Conservation (phyloP, 2,113 vertebrate genomes). For the Recurvirostra avosetta region DNA sequence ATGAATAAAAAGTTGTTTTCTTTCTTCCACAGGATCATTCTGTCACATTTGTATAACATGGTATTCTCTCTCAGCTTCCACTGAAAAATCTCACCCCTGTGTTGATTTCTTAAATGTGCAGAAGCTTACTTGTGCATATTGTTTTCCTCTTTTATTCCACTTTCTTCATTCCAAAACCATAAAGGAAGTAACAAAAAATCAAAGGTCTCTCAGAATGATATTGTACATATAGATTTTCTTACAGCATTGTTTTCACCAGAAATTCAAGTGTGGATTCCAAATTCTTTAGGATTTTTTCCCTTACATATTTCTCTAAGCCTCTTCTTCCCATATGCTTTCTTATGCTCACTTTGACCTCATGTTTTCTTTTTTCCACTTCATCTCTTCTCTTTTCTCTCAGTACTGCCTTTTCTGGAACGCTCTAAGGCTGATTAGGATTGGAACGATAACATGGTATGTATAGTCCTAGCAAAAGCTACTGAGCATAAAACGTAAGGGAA, state of each 20-base stretch:
- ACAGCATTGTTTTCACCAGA: not conserved
- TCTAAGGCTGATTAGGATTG: not conserved
- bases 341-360: not conserved
- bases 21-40: not conserved
- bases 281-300: not conserved
- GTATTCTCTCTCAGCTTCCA: not conserved
- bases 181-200: not conserved
- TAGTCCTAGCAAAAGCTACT: not conserved
- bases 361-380: not conserved
- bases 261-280: not conserved
- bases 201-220: not conserved
- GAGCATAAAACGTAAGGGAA: not conserved
- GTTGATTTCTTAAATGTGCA: not conserved
- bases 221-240: not conserved
- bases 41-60: not conserved
- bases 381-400: not conserved
- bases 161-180: not conserved
- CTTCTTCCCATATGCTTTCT: rapidly evolving
- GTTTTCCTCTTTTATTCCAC: not conserved
- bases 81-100: not conserved
- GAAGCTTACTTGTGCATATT: not conserved
- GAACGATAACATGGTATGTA: not conserved
- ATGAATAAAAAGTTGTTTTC: not conserved
- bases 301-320: not conserved
- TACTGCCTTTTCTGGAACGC: not conserved